Evolutionary conservation across 2,888 invertebrate genomes (phyloP).

Genomic region (Drosophila mettleri): DNA sequence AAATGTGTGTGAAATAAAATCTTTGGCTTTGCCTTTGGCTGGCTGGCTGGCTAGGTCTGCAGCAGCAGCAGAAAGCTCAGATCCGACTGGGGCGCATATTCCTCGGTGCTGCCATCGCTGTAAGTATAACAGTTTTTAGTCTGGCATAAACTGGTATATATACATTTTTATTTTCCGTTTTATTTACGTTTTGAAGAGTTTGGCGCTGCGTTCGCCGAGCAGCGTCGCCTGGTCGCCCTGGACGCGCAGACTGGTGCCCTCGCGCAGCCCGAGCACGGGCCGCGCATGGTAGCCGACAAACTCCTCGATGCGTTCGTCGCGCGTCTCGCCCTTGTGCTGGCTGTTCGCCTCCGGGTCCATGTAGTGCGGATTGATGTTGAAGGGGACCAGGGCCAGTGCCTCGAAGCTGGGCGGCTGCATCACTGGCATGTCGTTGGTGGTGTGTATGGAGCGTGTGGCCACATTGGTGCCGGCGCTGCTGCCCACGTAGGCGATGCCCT

Average conservation of each 20-base stretch:
- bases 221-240: conserved; percentile 87
- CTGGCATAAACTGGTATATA: neutral
- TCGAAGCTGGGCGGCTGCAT: conserved; percentile 90
- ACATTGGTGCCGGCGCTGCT: conserved; percentile 94
- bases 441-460: conserved; percentile 91
- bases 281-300: conserved; percentile 88
- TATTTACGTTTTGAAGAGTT: conserved; percentile 86
- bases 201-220: conserved; percentile 88
- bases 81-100: conserved; percentile 87
- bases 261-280: conserved; percentile 89
- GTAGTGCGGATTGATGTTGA: conserved; percentile 95
- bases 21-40: too few relatives aligned
- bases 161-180: too few relatives aligned
- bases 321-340: conserved; percentile 91
- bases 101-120: conserved; percentile 86
- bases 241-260: conserved; percentile 89
- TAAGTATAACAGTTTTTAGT: conserved; percentile 82
- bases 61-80: conserved; percentile 86
- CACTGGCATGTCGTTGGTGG: conserved; percentile 96
- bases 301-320: conserved; percentile 90
- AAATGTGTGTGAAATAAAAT: conserved; percentile 5
- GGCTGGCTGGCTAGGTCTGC: neutral
- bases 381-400: conserved; percentile 90
- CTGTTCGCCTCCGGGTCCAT: conserved; percentile 87
- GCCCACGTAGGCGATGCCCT: conserved; percentile 90